Conservation (phyloP, 1,140 invertebrate genomes). For the Nasonia giraulti region DNA sequence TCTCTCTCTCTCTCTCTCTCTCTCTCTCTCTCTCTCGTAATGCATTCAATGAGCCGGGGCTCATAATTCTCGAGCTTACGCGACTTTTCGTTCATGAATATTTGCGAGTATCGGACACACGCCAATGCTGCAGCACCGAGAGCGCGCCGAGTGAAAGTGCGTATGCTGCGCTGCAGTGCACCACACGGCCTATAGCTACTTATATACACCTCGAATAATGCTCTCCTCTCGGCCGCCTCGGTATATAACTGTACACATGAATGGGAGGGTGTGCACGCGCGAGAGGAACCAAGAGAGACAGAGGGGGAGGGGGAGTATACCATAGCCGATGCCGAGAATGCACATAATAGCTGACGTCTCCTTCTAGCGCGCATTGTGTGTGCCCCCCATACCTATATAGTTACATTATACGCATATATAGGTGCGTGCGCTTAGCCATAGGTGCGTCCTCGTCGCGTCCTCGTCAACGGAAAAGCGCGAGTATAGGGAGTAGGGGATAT, state of each 20-base stretch:
- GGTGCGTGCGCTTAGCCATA: background rate
- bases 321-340: background rate
- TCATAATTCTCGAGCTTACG: background rate
- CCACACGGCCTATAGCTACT: background rate
- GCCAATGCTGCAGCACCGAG: background rate
- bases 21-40: background rate
- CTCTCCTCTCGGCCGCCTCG: background rate
- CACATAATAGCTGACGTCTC: background rate
- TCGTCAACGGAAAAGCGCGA: background rate
- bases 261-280: background rate
- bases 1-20: too few species aligned
- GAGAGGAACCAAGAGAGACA: too few species aligned
- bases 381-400: background rate
- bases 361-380: background rate
- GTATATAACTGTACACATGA: background rate
- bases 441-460: background rate
- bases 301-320: background rate
- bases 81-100: conserved; percentile 4
- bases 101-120: background rate
- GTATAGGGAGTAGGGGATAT: too few species aligned
- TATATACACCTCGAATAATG: background rate
- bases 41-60: background rate
- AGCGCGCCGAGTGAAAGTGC: background rate
- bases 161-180: background rate
- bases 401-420: background rate